A percentile compares a stretch with the other conserved stretches of the same genome.
These are phyloP conservation scores for Cyclura pinguis DNA, from an alignment of 2,797 vertebrate species.

Conservation along the genomic window DNA sequence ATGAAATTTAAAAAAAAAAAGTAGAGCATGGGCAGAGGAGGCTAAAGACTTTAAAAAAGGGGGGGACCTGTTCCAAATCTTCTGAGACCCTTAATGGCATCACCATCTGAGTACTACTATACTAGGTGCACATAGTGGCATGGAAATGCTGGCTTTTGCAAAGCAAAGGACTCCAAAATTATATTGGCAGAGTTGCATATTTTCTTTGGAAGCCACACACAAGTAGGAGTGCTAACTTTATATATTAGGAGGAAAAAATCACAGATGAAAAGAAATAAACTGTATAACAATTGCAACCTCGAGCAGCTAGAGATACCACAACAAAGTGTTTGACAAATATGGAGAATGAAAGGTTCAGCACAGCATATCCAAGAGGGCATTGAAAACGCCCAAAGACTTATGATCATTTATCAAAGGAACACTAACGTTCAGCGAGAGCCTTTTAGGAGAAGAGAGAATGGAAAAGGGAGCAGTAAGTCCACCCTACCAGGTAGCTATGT, in stretches of 20 bases:
- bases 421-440: not conserved
- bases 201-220: conserved; percentile 38
- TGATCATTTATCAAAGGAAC: not conserved
- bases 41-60: not conserved
- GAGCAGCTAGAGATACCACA: not conserved
- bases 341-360: conserved; percentile 1
- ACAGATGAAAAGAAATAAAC: conserved; percentile 11
- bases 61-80: not conserved
- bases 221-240: not conserved
- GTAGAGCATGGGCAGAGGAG: not conserved
- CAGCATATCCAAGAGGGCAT: not conserved
- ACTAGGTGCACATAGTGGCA: not conserved
- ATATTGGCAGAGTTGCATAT: conserved; percentile 38
- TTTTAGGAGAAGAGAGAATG: not conserved
- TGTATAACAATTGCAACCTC: not conserved
- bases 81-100: not conserved
- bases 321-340: not conserved
- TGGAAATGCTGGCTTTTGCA: conserved; percentile 22
- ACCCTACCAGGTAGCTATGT: not conserved
- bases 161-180: conserved; percentile 47
- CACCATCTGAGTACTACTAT: not conserved
- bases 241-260: not conserved
- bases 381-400: not conserved
- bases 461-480: not conserved
- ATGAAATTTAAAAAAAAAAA: too few species aligned